These are phyloP conservation scores for Pachycephus smyrnensis DNA, from an alignment of 2,888 invertebrate genomes.

Conservation along the genomic window DNA sequence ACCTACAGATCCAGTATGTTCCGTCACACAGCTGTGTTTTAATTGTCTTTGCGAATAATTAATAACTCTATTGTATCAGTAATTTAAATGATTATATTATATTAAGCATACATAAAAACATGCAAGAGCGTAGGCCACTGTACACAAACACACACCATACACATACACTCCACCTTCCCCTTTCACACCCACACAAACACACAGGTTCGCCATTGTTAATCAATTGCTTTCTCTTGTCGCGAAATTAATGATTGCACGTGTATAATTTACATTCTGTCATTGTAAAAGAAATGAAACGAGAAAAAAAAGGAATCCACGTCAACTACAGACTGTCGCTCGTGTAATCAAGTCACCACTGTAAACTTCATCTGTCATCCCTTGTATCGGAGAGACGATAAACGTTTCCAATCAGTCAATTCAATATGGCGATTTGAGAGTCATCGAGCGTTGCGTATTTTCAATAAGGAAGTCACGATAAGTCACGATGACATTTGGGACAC, in stretches of 20 bases:
- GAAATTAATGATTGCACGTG: not conserved
- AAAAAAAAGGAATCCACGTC: not conserved
- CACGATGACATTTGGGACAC: no score
- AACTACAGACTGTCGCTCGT: not conserved
- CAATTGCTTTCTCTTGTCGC: not conserved
- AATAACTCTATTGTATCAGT: not conserved
- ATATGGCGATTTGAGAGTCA: not conserved
- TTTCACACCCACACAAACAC: not conserved
- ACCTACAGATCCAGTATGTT: not conserved
- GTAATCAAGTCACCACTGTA: no score
- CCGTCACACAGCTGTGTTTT: slow-evolving; percentile 1
- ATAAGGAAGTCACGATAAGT: no score
- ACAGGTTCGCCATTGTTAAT: not conserved
- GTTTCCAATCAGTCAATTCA: not conserved
- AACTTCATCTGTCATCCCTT: no score
- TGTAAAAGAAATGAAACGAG: not conserved
- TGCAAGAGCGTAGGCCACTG: not conserved
- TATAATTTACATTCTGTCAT: not conserved
- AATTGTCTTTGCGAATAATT: slow-evolving; percentile 10
- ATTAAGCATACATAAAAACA: not conserved
- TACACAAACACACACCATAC: not conserved
- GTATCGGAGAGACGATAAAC: not conserved
- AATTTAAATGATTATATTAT: slow-evolving; percentile 4
- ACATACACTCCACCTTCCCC: no score
- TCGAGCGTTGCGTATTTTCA: not conserved